Base-by-base conservation (phyloP, 2,797 vertebrate species). In the Chrosomus eos region DNA sequence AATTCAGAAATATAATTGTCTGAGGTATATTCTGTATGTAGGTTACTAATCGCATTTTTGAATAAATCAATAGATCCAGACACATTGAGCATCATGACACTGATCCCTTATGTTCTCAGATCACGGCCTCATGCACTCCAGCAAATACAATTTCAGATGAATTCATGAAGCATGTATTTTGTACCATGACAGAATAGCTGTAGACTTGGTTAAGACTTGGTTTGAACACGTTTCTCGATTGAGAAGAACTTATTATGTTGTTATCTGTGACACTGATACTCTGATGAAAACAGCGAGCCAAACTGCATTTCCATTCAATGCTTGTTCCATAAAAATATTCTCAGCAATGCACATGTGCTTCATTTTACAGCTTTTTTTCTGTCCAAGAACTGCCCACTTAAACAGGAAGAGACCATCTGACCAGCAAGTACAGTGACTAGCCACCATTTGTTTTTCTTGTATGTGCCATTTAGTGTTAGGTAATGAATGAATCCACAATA, bases 251-350 rank as follows among this genome's bases (percentile, higher is more conserved):
- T 58, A 76, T 76, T 62, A 45, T 78, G 38, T 78, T 78, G 26
- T 64, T 64, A 64, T 43, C n/a, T 36, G 62, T 53, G 78, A 66
- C 43, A 80, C 7, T 68, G 78, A 80, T 80, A 68, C 60, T 51
- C 62, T 80, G 62, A 80, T 36, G 62, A 80, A 36, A 80, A 33
- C 60, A 48, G 60, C 36, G 40, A 80, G 40, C 40, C 7, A 40
- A 76, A 76, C 33, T 26, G 21, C 38, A 31, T 64, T 78, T 62
- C 8, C 26, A 28, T 28, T 51, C 43, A n/a, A 2, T 23, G 26
- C 43, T 36, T 31, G 28, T 78, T 60, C 28, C 55, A 58, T 38
- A 7, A 7, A 53, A 23, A 23, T 23, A 13, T 53, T 74, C 72
- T 74, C 48, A 53, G 19, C 10, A 7, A 14, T 74, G 48, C 28